phyloP scores from a whole-genome alignment of 2,113 vertebrate species.

The Caranx melampygus region DNA sequence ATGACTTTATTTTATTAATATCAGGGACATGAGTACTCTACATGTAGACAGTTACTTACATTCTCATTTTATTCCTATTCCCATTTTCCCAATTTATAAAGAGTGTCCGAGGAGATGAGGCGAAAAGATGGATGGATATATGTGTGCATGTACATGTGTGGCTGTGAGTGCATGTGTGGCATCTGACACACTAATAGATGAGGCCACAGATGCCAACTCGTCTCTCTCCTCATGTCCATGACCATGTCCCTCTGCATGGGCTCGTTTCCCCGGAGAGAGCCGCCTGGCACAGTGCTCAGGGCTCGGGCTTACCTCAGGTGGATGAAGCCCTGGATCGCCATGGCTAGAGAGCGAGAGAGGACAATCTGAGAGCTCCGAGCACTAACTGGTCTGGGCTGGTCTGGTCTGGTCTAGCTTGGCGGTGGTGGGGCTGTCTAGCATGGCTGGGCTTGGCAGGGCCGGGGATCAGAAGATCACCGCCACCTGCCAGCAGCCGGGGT shows the following conservation, averaged over 20 bases:
- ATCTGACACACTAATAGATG: conserved; percentile 56
- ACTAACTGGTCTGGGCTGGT: conserved; percentile 72
- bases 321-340: conserved; percentile 34
- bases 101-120: not conserved
- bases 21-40: not conserved
- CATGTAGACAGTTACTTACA: not conserved
- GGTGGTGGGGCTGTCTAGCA: conserved; percentile 74
- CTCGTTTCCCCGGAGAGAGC: conserved; percentile 54
- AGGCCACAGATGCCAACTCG: conserved; percentile 46
- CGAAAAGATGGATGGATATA: not conserved
- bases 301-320: conserved; percentile 60
- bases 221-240: conserved; percentile 53
- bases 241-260: conserved; percentile 64
- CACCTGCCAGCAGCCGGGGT: conserved; percentile 79
- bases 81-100: not conserved
- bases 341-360: conserved; percentile 26
- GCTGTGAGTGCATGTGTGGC: conserved; percentile 31
- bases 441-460: conserved; percentile 72
- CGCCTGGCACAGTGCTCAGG: conserved; percentile 62
- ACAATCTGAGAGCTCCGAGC: conserved; percentile 37
- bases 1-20: conserved; percentile 11
- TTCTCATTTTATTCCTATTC: not conserved
- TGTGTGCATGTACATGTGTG: not conserved
- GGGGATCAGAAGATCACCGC: conserved; percentile 72
- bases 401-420: conserved; percentile 70